phyloP scores from a whole-genome alignment of 2,888 invertebrate species.

The Prionchulus punctatus region DNA sequence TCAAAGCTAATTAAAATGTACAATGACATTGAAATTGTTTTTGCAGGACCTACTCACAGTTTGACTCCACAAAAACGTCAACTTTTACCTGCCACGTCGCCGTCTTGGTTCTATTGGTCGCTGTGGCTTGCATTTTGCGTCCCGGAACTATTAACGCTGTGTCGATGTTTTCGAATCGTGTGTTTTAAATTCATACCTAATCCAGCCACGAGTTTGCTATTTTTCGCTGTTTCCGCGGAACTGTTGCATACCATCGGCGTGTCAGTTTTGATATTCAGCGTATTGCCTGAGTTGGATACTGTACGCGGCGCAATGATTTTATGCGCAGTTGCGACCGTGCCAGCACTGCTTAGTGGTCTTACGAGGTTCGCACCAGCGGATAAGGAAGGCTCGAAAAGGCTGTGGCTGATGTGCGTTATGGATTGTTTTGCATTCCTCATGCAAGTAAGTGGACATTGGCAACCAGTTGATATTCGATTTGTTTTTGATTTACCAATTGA shows the following conservation, averaged over 20 bases:
- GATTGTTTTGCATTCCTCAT: too few species aligned
- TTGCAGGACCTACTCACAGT: background rate
- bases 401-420: too few species aligned
- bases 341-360: too few species aligned
- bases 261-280: constrained; percentile 61
- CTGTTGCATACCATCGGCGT: constrained; percentile 68
- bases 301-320: constrained; percentile 84
- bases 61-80: background rate
- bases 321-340: constrained; percentile 75
- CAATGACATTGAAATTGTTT: too few species aligned
- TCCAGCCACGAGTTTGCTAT: constrained; percentile 5
- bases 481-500: too few species aligned
- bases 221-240: constrained; percentile 56
- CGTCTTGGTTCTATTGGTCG: constrained; percentile 14
- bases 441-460: too few species aligned
- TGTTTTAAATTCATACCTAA: constrained; percentile 10
- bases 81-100: background rate
- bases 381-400: too few species aligned
- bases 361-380: too few species aligned
- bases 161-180: constrained; percentile 12
- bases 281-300: constrained; percentile 74
- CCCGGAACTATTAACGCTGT: constrained; percentile 12
- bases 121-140: constrained; percentile 12
- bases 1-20: too few species aligned
- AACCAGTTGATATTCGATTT: too few species aligned